Percentiles rank a stretch among this genome's conserved stretches.
phyloP scores from a whole-genome alignment of 2,797 vertebrate genomes.

The Sebastes diaconus region DNA sequence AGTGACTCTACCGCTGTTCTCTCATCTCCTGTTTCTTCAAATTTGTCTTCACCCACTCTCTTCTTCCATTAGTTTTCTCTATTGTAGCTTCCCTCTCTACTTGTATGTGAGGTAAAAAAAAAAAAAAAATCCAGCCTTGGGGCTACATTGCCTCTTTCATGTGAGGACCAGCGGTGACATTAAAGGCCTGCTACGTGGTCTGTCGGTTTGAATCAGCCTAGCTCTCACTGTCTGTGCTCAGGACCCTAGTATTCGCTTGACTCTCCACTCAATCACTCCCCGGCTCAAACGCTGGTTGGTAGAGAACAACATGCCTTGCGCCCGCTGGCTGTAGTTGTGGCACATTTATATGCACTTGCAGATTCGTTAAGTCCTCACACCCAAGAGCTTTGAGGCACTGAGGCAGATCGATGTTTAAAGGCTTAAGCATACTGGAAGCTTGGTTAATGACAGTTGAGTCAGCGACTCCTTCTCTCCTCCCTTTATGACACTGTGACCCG shows the following conservation, averaged over 20 bases:
- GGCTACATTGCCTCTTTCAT: conserved; percentile 75
- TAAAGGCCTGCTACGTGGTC: conserved; percentile 76
- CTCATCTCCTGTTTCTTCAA: conserved; percentile 21
- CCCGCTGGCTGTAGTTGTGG: conserved; percentile 37
- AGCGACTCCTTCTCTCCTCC: neutral
- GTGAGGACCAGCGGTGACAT: conserved; percentile 78
- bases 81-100: conserved; percentile 31
- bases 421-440: conserved; percentile 44
- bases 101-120: conserved; percentile 17
- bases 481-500: conserved; percentile 33
- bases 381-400: conserved; percentile 38
- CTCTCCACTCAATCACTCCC: conserved; percentile 45
- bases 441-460: conserved; percentile 55
- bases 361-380: conserved; percentile 47
- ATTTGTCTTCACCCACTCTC: conserved; percentile 9
- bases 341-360: conserved; percentile 42
- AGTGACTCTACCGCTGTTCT: conserved; percentile 27
- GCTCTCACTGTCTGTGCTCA: conserved; percentile 46
- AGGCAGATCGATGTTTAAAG: conserved; percentile 59
- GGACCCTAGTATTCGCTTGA: conserved; percentile 24
- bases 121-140: conserved; percentile 62
- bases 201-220: conserved; percentile 79
- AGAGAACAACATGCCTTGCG: conserved; percentile 41
- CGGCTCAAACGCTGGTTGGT: conserved; percentile 24
- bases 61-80: conserved; percentile 45